Evolutionary conservation across 2,113 vertebrate genomes (phyloP).

Genomic region (Ariopsis seemanni): DNA sequence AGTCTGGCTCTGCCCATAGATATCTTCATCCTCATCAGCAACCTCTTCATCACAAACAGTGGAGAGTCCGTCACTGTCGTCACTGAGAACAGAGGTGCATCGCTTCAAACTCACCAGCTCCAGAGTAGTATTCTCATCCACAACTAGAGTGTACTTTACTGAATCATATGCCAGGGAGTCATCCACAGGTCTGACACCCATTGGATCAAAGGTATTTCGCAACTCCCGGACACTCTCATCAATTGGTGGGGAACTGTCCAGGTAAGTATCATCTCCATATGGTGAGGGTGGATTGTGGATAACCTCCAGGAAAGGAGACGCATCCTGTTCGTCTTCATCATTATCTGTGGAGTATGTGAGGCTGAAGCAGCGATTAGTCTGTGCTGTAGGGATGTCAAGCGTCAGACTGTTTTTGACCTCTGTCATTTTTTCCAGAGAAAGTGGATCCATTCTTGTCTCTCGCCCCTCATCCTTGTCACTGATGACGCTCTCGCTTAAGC

Average conservation of each 20-base stretch:
- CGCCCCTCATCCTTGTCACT: slow-evolving; percentile 74
- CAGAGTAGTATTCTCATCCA: slow-evolving; percentile 95
- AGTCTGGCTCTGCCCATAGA: slow-evolving; percentile 44
- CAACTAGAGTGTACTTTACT: slow-evolving; percentile 95
- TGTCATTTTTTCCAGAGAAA: slow-evolving; percentile 71
- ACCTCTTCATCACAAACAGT: slow-evolving; percentile 80
- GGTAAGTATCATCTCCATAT: slow-evolving; percentile 66
- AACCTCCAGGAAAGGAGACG: slow-evolving; percentile 67
- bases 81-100: slow-evolving; percentile 88
- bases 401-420: slow-evolving; percentile 74
- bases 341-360: slow-evolving; percentile 80
- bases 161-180: slow-evolving; percentile 91
- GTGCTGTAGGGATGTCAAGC: slow-evolving; percentile 77
- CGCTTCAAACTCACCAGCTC: slow-evolving; percentile 93
- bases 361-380: slow-evolving; percentile 84
- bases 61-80: slow-evolving; percentile 82
- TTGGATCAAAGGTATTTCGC: slow-evolving; percentile 53
- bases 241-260: slow-evolving; percentile 69
- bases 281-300: slow-evolving; percentile 67
- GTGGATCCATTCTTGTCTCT: slow-evolving; percentile 65
- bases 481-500: slow-evolving; percentile 67
- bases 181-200: slow-evolving; percentile 68
- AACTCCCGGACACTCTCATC: slow-evolving; percentile 67
- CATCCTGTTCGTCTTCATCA: slow-evolving; percentile 72
- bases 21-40: slow-evolving; percentile 60